phyloP scores from a whole-genome alignment of 2,888 invertebrate species.

The Acanthosepion lycidas region DNA sequence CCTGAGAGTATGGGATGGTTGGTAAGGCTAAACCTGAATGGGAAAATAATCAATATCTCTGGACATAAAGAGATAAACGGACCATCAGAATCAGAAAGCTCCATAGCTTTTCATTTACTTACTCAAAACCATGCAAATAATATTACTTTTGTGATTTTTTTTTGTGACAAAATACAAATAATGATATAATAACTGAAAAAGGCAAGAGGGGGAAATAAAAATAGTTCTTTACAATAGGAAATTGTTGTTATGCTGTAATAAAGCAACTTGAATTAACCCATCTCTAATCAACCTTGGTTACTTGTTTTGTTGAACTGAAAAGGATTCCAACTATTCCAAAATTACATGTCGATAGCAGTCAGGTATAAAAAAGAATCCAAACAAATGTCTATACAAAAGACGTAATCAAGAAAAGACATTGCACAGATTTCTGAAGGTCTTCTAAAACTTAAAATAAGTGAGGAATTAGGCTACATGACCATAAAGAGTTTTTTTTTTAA shows the following conservation, averaged over 20 bases:
- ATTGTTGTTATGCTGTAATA: background rate
- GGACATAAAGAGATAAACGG: background rate
- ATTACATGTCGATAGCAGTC: background rate
- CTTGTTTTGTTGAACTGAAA: background rate
- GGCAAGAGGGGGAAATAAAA: background rate
- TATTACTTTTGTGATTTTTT: background rate
- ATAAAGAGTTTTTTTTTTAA: background rate
- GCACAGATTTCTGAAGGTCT: background rate
- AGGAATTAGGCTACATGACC: background rate
- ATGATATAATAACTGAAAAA: background rate
- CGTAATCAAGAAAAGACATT: background rate
- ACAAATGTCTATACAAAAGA: background rate
- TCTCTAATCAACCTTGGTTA: slow-evolving; percentile 20
- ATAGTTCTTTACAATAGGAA: background rate
- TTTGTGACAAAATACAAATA: background rate
- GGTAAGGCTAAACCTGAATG: background rate
- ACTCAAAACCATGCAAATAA: background rate
- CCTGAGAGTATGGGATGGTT: background rate
- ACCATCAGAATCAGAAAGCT: background rate
- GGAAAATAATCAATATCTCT: background rate
- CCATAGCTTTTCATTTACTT: background rate
- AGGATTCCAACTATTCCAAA: background rate
- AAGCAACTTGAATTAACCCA: background rate
- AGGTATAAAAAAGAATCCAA: background rate
- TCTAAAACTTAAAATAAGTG: background rate